Evolutionary conservation across 2,888 invertebrate species (phyloP).

Genomic region (Melangyna quadrimaculata): DNA sequence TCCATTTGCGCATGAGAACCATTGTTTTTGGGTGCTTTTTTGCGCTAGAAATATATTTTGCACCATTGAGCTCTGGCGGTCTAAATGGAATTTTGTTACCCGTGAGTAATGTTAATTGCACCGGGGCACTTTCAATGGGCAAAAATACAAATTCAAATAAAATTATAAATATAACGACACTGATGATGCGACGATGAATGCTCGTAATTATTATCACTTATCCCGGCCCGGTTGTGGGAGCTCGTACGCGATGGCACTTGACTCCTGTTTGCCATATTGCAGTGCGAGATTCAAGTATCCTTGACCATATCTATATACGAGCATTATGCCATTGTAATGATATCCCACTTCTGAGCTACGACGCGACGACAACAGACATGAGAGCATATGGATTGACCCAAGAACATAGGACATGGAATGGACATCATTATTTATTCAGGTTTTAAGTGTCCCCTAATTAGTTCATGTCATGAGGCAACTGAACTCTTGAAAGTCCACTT

Average conservation of each 20-base stretch:
- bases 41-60: background rate
- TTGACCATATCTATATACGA: slow-evolving; percentile 54
- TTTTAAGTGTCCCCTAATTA: slow-evolving; percentile 46
- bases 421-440: slow-evolving; percentile 46
- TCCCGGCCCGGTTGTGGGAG: background rate
- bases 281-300: slow-evolving; percentile 14
- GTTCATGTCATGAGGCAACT: slow-evolving; percentile 40
- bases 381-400: background rate
- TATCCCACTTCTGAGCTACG: background rate
- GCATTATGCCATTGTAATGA: slow-evolving; percentile 36
- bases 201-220: slow-evolving; percentile 31
- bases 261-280: slow-evolving; percentile 5
- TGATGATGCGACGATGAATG: slow-evolving; percentile 34
- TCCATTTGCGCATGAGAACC: background rate
- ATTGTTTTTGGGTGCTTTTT: background rate
- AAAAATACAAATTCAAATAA: slow-evolving; percentile 52
- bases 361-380: background rate
- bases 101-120: slow-evolving; percentile 57
- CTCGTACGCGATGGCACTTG: slow-evolving; percentile 24
- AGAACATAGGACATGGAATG: background rate
- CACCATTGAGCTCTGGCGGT: background rate
- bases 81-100: slow-evolving; percentile 38
- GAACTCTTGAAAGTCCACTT: slow-evolving; percentile 28
- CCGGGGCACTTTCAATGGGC: slow-evolving; percentile 25
- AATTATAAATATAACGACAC: slow-evolving; percentile 67